These are phyloP conservation scores for Decapterus maruadsi DNA, from an alignment of 2,797 vertebrate genomes.

Conservation along the genomic window DNA sequence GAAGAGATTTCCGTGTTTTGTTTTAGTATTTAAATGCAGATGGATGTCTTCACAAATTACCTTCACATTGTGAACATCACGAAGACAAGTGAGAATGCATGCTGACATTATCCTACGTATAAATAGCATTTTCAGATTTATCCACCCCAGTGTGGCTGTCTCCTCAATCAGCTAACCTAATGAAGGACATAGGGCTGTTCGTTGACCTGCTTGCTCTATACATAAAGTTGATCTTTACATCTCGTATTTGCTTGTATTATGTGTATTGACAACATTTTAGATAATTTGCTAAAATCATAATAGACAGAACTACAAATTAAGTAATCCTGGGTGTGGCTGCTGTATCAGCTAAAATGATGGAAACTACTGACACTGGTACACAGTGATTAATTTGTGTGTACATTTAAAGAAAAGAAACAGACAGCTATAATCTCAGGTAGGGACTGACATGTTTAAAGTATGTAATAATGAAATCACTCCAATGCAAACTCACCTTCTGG, in stretches of 20 bases:
- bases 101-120: not conserved
- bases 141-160: not conserved
- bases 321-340: not conserved
- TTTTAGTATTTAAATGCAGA: not conserved
- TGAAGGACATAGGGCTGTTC: not conserved
- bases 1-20: not conserved
- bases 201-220: not conserved
- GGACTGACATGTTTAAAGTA: not conserved
- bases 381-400: not conserved
- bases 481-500: not conserved
- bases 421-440: not conserved
- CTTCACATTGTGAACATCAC: not conserved
- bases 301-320: not conserved
- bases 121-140: not conserved
- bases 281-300: not conserved
- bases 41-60: no score
- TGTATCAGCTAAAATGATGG: no score
- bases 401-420: not conserved
- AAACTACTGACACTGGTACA: not conserved
- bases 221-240: not conserved
- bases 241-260: not conserved
- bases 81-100: not conserved
- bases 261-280: not conserved
- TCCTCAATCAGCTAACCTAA: not conserved
- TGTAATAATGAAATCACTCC: not conserved